phyloP scores from a whole-genome alignment of 2,888 invertebrate species.

The Zygothrica quintamaculata region DNA sequence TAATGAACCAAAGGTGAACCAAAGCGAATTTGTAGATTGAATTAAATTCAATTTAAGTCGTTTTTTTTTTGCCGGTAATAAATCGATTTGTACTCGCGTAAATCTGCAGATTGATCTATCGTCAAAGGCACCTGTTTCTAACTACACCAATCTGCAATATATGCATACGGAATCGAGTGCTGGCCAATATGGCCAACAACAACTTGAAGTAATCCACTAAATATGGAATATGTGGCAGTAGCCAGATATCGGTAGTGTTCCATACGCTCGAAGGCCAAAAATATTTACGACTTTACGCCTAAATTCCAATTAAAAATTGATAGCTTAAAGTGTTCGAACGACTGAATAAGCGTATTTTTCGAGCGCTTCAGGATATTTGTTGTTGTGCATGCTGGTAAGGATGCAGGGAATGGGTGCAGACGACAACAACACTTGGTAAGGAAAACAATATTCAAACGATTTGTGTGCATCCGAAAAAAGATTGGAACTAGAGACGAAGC shows the following conservation, averaged over 20 bases:
- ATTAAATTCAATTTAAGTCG: background rate
- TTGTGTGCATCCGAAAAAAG: conserved; percentile 56
- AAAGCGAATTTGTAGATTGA: too few relatives aligned
- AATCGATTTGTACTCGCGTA: background rate
- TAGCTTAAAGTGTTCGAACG: conserved; percentile 58
- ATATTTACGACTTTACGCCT: conserved; percentile 73
- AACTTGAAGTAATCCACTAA: conserved; percentile 31
- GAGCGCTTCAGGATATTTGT: background rate
- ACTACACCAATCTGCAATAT: conserved; percentile 59
- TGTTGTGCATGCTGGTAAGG: background rate
- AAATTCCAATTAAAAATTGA: conserved; percentile 76
- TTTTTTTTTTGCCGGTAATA: background rate
- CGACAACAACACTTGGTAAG: conserved; percentile 5
- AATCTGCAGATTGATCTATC: conserved; percentile 20
- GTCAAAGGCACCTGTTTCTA: conserved; percentile 9
- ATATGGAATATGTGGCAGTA: conserved; percentile 40
- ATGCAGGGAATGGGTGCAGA: background rate
- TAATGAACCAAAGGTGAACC: too few relatives aligned
- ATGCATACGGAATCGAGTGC: conserved; percentile 14
- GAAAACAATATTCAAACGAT: conserved; percentile 74
- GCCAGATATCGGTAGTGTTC: conserved; percentile 7
- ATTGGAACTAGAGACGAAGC: too few relatives aligned
- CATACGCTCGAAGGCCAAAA: conserved; percentile 32
- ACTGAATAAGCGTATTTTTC: conserved; percentile 22
- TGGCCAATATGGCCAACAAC: conserved; percentile 12